A percentile compares a stretch with the other conserved stretches of the same genome.
Evolutionary conservation across 2,797 vertebrate species (phyloP).

Genomic region (Lutjanus argentimaculatus): DNA sequence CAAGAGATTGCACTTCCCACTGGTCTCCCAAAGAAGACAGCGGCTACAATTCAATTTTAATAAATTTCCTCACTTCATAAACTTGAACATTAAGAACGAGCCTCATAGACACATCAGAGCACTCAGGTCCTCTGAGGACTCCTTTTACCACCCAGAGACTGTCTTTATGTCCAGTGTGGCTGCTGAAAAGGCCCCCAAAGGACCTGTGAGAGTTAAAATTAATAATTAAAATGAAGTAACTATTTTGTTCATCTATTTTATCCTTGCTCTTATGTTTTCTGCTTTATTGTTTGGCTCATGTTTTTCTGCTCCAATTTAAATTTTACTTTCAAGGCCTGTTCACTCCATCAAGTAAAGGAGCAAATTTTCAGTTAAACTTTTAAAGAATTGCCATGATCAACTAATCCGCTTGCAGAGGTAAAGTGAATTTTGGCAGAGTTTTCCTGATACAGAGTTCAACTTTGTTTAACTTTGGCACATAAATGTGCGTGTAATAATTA

Average conservation of each 20-base stretch:
- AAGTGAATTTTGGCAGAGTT: too few relatives aligned
- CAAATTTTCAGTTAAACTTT: too few relatives aligned
- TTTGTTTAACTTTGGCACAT: too few relatives aligned
- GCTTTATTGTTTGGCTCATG: too few relatives aligned
- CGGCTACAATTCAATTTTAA: background rate
- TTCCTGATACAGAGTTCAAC: too few relatives aligned
- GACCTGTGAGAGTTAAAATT: background rate
- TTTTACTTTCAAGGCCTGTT: too few relatives aligned
- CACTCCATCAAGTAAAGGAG: too few relatives aligned
- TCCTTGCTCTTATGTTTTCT: background rate
- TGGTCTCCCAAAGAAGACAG: slow-evolving; percentile 4
- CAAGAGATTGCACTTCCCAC: slow-evolving; percentile 29
- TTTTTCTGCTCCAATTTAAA: too few relatives aligned
- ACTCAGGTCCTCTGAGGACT: background rate
- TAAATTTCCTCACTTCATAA: background rate
- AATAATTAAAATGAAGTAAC: background rate
- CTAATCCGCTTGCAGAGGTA: too few relatives aligned
- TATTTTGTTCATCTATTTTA: background rate
- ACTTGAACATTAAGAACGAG: background rate
- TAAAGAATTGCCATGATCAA: too few relatives aligned
- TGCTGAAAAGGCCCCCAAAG: background rate
- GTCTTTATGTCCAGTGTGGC: background rate
- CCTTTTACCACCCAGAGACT: background rate
- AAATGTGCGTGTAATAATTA: too few relatives aligned
- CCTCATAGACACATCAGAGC: background rate